These are phyloP conservation scores for Cotesia vestalis DNA, from an alignment of 1,140 invertebrate species.

Conservation along the genomic window DNA sequence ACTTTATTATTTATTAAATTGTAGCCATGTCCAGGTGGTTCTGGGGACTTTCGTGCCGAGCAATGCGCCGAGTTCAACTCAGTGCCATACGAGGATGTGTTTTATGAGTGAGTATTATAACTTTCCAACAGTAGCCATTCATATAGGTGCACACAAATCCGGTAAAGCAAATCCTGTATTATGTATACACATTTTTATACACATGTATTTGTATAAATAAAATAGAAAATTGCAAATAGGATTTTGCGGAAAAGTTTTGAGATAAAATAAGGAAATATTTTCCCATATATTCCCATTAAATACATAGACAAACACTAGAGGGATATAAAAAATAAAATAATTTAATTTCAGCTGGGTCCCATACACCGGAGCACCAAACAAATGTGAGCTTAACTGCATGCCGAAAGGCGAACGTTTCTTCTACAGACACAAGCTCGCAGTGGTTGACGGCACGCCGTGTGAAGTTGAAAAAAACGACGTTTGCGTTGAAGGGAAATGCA, in stretches of 20 bases:
- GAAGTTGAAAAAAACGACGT: conserved; percentile 84
- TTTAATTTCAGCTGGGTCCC: conserved; percentile 80
- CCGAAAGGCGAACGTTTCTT: conserved; percentile 92
- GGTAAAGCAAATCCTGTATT: too few relatives aligned
- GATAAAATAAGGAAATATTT: conserved; percentile 14
- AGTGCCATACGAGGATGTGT: conserved; percentile 77
- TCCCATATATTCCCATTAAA: conserved; percentile 6
- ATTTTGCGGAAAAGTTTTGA: conserved; percentile 27
- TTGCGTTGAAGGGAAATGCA: conserved; percentile 91
- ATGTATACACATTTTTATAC: not conserved
- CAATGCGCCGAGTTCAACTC: conserved; percentile 86
- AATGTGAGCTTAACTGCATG: conserved; percentile 96
- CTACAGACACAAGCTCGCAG: conserved; percentile 84
- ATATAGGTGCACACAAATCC: not conserved
- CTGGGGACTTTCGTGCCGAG: conserved; percentile 82
- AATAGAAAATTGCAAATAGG: conserved; percentile 34
- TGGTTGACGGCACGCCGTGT: conserved; percentile 91
- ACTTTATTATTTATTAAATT: conserved; percentile 45
- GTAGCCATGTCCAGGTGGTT: conserved; percentile 79
- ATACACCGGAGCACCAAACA: conserved; percentile 85
- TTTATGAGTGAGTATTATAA: conserved; percentile 75
- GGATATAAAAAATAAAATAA: conserved; percentile 31
- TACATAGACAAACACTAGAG: not conserved
- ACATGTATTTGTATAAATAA: not conserved
- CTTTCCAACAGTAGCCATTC: conserved; percentile 18